A percentile compares a stretch with the other conserved stretches of the same genome.
Evolutionary conservation across 1,140 invertebrate species (phyloP).

Genomic region (Psix sp.): DNA sequence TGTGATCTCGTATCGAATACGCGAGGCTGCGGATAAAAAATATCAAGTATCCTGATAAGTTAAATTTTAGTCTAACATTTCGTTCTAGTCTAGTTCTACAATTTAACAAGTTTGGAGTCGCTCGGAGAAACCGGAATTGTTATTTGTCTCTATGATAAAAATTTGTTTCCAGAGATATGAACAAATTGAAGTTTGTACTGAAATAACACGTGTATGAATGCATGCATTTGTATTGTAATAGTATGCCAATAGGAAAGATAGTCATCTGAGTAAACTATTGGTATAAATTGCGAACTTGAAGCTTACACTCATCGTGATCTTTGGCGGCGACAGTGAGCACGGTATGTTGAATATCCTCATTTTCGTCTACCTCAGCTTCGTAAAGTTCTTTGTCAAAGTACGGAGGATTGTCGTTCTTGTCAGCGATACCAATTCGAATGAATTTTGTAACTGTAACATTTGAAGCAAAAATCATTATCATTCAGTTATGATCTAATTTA

Average conservation of each 20-base stretch:
- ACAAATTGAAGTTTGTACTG: no score
- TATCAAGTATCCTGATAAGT: constrained; percentile 5
- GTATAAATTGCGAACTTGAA: constrained; percentile 68
- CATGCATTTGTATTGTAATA: no score
- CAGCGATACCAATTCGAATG: constrained; percentile 92
- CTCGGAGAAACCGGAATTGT: no score
- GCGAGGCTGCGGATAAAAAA: constrained; percentile 87
- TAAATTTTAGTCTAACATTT: constrained; percentile 2
- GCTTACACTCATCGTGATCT: constrained; percentile 99
- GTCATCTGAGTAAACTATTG: neutral
- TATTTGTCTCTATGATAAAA: no score
- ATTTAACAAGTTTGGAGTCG: no score
- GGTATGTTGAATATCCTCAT: constrained; percentile 97
- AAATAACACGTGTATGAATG: no score
- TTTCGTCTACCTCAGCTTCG: constrained; percentile 97
- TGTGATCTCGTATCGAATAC: constrained; percentile 99
- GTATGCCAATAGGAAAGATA: no score
- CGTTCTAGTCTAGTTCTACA: no score
- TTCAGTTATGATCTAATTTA: no score
- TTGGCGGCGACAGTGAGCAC: constrained; percentile 98
- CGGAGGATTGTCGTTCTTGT: constrained; percentile 98
- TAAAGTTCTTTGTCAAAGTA: constrained; percentile 97
- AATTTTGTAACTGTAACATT: constrained; percentile 92
- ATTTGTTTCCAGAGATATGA: no score
- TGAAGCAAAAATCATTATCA: no score